Evolutionary conservation across 2,888 invertebrate species (phyloP).

Genomic region (Sesia bembeciformis): DNA sequence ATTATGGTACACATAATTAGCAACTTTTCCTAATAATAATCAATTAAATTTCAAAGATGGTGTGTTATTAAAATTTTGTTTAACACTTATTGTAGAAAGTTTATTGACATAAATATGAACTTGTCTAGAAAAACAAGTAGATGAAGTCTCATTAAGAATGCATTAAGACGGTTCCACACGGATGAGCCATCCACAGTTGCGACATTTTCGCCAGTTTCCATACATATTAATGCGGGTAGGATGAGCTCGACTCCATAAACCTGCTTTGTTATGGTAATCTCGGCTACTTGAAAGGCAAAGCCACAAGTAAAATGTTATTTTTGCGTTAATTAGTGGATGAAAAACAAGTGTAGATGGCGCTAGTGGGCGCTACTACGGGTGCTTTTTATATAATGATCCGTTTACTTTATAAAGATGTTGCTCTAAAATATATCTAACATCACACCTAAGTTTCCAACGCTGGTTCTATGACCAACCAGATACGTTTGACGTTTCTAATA

Average conservation of each 20-base stretch:
- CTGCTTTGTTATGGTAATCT: conserved; percentile 29
- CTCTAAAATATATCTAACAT: too few relatives aligned
- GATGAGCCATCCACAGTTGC: background rate
- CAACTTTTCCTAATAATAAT: background rate
- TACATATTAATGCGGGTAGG: conserved; percentile 26
- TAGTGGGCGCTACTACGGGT: background rate
- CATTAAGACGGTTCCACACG: background rate
- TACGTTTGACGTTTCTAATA: too few relatives aligned
- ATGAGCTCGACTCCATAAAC: conserved; percentile 27
- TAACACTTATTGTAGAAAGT: too few relatives aligned
- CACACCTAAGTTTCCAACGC: too few relatives aligned
- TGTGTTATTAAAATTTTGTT: too few relatives aligned
- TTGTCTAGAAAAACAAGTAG: background rate
- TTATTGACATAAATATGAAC: too few relatives aligned
- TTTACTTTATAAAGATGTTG: too few relatives aligned
- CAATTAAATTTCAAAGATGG: background rate
- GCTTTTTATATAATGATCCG: too few relatives aligned
- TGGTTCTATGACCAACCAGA: too few relatives aligned
- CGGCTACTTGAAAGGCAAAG: background rate
- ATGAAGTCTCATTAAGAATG: conserved; percentile 1
- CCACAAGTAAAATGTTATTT: background rate
- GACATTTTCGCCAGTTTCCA: conserved; percentile 18
- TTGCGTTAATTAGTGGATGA: background rate
- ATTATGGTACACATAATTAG: too few relatives aligned
- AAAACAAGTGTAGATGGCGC: background rate